phyloP scores from a whole-genome alignment of 1,140 invertebrate genomes.

The Oryctes rhinoceros region DNA sequence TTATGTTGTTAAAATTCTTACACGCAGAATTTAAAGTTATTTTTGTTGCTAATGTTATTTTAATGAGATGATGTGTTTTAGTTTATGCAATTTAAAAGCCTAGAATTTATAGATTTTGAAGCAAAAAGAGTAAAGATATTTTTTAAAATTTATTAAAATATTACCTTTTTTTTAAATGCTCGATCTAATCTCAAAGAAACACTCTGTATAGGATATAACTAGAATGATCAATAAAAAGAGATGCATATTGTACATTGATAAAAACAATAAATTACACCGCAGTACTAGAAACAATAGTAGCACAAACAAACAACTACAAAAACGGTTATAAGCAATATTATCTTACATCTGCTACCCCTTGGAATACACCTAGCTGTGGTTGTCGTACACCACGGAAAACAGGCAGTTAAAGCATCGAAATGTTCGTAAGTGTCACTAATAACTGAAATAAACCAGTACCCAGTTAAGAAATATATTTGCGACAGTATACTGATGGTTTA shows the following conservation, averaged over 20 bases:
- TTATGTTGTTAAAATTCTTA: too few species aligned
- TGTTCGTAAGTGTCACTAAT: constrained; percentile 73
- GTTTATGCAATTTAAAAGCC: too few species aligned
- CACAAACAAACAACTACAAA: background rate
- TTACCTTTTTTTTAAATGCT: too few species aligned
- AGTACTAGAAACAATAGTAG: background rate
- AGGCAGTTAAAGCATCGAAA: constrained; percentile 73
- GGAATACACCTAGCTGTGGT: constrained; percentile 61
- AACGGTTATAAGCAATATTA: constrained; percentile 8
- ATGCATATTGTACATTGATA: background rate
- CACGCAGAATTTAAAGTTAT: too few species aligned
- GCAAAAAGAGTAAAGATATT: too few species aligned
- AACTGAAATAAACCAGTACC: constrained; percentile 59
- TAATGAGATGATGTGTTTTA: too few species aligned
- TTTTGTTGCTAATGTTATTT: too few species aligned
- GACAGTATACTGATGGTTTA: background rate
- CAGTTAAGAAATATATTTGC: constrained; percentile 11
- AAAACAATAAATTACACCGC: background rate
- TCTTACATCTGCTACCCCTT: constrained; percentile 63
- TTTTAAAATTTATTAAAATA: too few species aligned
- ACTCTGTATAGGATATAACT: too few species aligned
- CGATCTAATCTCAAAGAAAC: too few species aligned
- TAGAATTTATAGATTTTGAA: too few species aligned
- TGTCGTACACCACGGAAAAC: constrained; percentile 74
- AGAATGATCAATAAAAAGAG: too few species aligned